These are phyloP conservation scores for Pleuronectes platessa DNA, from an alignment of 2,113 vertebrate species.

Conservation along the genomic window DNA sequence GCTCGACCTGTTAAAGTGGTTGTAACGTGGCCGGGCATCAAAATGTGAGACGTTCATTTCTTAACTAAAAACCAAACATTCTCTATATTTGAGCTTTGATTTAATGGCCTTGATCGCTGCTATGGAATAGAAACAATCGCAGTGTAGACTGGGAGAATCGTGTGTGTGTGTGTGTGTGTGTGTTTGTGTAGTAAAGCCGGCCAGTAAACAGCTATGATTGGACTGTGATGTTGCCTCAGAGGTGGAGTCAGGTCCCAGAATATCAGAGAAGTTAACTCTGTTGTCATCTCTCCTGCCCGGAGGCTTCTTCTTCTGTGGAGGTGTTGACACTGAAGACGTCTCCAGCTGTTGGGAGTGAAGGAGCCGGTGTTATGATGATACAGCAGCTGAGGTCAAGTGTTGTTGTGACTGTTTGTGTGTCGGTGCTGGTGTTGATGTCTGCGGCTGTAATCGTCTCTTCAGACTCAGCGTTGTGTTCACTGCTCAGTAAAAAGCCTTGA, in stretches of 20 bases:
- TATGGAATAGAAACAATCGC: too few species aligned
- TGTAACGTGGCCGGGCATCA: not conserved
- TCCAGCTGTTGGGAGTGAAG: too few species aligned
- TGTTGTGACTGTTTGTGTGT: not conserved
- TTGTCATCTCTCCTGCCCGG: not conserved
- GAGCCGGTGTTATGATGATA: too few species aligned
- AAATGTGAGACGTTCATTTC: not conserved
- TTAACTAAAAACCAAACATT: too few species aligned
- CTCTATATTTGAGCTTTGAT: constrained; percentile 1
- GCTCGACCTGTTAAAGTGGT: constrained; percentile 16
- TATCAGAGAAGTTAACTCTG: constrained; percentile 24
- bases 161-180: too few species aligned
- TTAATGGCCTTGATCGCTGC: too few species aligned
- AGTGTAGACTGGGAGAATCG: not conserved
- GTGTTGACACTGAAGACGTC: not conserved
- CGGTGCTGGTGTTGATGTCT: constrained; percentile 24
- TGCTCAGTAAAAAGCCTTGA: too few species aligned
- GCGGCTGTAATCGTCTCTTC: constrained; percentile 27
- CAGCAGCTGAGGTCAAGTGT: not conserved
- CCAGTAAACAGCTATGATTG: constrained; percentile 47
- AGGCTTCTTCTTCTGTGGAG: not conserved
- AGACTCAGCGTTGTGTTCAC: too few species aligned
- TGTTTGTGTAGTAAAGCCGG: too few species aligned
- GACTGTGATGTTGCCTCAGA: constrained; percentile 30
- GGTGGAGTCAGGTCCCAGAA: constrained; percentile 37